phyloP scores from a whole-genome alignment of 1,140 invertebrate genomes.

The Piezodorus guildinii region DNA sequence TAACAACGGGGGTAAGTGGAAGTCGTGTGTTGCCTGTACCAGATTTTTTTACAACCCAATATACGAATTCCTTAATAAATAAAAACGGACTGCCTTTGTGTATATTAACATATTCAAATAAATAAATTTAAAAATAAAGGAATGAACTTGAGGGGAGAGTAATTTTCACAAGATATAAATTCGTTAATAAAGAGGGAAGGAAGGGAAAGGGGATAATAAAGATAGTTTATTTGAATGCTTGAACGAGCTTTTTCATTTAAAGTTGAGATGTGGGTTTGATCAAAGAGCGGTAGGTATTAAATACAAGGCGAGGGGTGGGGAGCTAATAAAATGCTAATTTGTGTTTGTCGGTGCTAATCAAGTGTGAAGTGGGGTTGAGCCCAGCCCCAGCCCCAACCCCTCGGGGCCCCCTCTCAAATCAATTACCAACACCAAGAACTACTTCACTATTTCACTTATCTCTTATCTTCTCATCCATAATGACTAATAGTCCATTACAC shows the following conservation, averaged over 20 bases:
- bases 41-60: no score
- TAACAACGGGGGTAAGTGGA: no score
- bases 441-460: background rate
- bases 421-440: conserved; percentile 6
- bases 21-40: no score
- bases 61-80: no score
- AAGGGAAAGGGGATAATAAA: conserved; percentile 20
- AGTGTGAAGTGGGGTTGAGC: conserved; percentile 22
- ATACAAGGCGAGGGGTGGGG: conserved; percentile 10
- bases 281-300: conserved; percentile 23
- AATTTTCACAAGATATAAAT: conserved; percentile 16
- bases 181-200: conserved; percentile 6
- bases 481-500: no score
- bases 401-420: background rate
- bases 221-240: conserved; percentile 25
- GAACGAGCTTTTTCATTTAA: conserved; percentile 26
- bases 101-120: no score
- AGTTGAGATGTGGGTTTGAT: conserved; percentile 20
- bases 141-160: background rate
- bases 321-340: conserved; percentile 26
- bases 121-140: no score
- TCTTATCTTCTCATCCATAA: no score
- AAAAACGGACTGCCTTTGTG: no score
- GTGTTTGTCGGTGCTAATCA: conserved; percentile 26
- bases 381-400: background rate